Evolutionary conservation across 1,140 invertebrate species (phyloP).

Genomic region (Homalodisca vitripennis): DNA sequence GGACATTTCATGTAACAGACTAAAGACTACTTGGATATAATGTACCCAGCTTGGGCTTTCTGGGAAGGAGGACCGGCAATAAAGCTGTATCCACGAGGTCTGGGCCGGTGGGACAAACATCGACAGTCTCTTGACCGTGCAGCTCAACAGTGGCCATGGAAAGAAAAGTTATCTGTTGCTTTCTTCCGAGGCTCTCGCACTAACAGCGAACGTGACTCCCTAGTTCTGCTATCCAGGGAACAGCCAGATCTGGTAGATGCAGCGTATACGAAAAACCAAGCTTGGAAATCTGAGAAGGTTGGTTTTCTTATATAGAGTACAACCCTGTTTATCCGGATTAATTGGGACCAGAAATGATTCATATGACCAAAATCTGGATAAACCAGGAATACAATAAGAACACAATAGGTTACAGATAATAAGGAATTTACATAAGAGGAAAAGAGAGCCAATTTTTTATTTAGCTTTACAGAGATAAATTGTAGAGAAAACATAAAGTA

Average conservation of each 20-base stretch:
- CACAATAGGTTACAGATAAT: no score
- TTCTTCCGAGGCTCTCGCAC: slow-evolving; percentile 96
- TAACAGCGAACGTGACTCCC: slow-evolving; percentile 82
- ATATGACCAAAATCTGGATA: no score
- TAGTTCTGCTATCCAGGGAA: slow-evolving; percentile 82
- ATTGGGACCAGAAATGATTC: no score
- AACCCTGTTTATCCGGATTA: no score
- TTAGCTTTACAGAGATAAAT: no score
- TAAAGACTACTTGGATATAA: slow-evolving; percentile 83
- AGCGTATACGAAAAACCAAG: slow-evolving; percentile 97
- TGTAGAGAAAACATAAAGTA: no score
- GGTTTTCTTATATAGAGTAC: no score
- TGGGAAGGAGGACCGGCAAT: slow-evolving; percentile 98
- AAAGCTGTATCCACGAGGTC: slow-evolving; percentile 85
- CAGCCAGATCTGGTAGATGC: slow-evolving; percentile 83
- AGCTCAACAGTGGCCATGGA: slow-evolving; percentile 72
- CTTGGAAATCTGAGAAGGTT: slow-evolving; percentile 90
- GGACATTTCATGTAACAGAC: no score
- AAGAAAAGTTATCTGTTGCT: slow-evolving; percentile 68
- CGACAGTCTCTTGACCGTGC: slow-evolving; percentile 67
- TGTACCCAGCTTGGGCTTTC: slow-evolving; percentile 97
- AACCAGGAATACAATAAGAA: no score
- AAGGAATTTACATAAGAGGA: no score
- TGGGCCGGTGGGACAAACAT: slow-evolving; percentile 90
- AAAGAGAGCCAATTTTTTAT: no score